Conservation (phyloP, 2,113 vertebrate species). For the Thinocorus orbignyianus region DNA sequence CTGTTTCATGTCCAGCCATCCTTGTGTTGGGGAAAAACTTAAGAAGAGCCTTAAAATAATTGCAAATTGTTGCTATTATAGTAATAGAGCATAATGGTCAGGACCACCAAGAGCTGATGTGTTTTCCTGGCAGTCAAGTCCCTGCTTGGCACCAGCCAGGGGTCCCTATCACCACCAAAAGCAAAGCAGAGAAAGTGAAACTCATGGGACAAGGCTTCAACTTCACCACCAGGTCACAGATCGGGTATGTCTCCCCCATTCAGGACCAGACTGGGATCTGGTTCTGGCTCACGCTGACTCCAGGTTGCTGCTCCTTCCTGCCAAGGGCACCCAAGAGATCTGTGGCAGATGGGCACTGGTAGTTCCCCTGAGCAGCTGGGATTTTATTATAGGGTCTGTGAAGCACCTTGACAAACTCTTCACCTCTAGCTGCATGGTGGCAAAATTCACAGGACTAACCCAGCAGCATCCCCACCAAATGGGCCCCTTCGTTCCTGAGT, state of each 20-base stretch:
- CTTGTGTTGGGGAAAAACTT: neutral
- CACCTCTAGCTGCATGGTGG: neutral
- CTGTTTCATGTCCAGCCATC: neutral
- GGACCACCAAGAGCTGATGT: rapidly evolving
- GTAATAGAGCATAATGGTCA: neutral
- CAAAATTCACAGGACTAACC: conserved; percentile 18
- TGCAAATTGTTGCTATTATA: neutral
- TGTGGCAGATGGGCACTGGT: neutral
- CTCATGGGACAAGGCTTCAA: rapidly evolving
- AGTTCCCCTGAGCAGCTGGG: neutral
- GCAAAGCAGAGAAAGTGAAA: neutral
- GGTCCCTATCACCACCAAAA: neutral
- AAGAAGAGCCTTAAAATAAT: neutral
- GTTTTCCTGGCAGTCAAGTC: neutral
- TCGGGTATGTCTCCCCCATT: rapidly evolving
- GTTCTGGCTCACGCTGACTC: rapidly evolving
- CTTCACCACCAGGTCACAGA: neutral
- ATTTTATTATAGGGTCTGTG: neutral
- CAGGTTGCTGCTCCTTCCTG: neutral
- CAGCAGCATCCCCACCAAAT: neutral
- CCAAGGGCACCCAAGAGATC: rapidly evolving
- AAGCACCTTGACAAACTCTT: neutral
- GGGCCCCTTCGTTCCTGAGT: neutral
- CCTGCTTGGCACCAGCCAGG: rapidly evolving
- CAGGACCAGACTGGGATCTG: neutral